These are phyloP conservation scores for Lampropteryx suffumata DNA, from an alignment of 2,888 invertebrate genomes.

Conservation along the genomic window DNA sequence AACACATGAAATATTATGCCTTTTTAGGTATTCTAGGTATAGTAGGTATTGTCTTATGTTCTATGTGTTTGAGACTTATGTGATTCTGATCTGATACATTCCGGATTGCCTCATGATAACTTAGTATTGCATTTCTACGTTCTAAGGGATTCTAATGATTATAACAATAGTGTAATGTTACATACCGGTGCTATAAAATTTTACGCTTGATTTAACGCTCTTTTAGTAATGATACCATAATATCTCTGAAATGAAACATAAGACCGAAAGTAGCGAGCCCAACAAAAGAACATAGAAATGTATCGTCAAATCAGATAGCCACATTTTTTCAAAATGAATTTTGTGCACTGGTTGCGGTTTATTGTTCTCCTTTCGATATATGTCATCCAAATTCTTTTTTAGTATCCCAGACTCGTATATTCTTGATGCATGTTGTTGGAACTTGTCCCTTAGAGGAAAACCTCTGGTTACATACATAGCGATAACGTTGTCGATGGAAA, in stretches of 20 bases:
- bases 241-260: constrained; percentile 50
- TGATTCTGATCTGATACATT: too few species aligned
- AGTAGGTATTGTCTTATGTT: too few species aligned
- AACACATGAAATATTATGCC: too few species aligned
- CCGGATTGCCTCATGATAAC: too few species aligned
- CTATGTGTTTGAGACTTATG: too few species aligned
- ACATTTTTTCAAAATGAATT: constrained; percentile 35
- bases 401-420: constrained; percentile 56
- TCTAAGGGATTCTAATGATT: too few species aligned
- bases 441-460: constrained; percentile 44
- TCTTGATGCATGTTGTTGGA: constrained; percentile 44
- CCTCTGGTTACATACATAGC: constrained; percentile 51
- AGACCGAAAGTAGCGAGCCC: constrained; percentile 44
- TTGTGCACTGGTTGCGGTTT: constrained; percentile 8
- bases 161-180: too few species aligned
- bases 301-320: constrained; percentile 45
- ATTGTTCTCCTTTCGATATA: constrained; percentile 32
- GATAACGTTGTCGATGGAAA: constrained; percentile 40
- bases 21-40: too few species aligned
- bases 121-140: too few species aligned
- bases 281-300: constrained; percentile 46
- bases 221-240: constrained; percentile 23
- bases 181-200: too few species aligned
- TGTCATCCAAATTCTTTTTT: constrained; percentile 38
- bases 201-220: constrained; percentile 11